Evolutionary conservation across 1,140 invertebrate species (phyloP), one percentile per base, ranked within the genome.

Genomic region (Leptestheria dahalacensis): DNA sequence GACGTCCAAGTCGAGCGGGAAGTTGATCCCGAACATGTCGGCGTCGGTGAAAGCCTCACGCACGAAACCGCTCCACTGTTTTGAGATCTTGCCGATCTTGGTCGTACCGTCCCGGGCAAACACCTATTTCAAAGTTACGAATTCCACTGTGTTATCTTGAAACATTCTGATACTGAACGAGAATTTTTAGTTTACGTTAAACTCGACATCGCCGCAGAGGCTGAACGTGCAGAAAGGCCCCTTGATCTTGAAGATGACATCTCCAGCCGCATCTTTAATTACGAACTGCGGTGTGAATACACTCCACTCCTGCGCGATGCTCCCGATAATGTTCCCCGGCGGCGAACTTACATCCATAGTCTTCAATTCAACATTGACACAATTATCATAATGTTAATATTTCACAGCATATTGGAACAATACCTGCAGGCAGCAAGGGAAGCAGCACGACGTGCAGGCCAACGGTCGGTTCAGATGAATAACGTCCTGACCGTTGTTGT

Each of bases 301-400:
- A 56, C 81, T 87, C 88, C 88, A 94, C 60, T 90, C 80, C 76
- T 96, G 88, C 61, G 84, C 78, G 6, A 95, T 78, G 3, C 77
- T 80, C 21, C 91, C 90, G 48, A 92, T 75, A 1, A 84, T 68
- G 50, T 76, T 81, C 3, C 84, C 85, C 1, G 82, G 82, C 3
- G 84, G 84, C 1, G 84, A 73, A 0, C 77, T 78, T 6, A 88
- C 82, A 66, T 86, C 83, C 74, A 88, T 79, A 66, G 64, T 71
- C 77, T 79, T 53, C 69, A 63, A 67, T 57, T 61, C 59, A 55
- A 58, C 53, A 62, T 51, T 62, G 52, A 25, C 61, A 41, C 62
- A 58, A 64, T 18, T 23, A 65, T 59, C 48, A 1, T 26, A 25
- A 25, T 47, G 21, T 25, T 26, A 12, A 23, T 18, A 24, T 23